These are phyloP conservation scores for Cyprinella venusta DNA, from an alignment of 2,797 vertebrate genomes.

Conservation along the genomic window DNA sequence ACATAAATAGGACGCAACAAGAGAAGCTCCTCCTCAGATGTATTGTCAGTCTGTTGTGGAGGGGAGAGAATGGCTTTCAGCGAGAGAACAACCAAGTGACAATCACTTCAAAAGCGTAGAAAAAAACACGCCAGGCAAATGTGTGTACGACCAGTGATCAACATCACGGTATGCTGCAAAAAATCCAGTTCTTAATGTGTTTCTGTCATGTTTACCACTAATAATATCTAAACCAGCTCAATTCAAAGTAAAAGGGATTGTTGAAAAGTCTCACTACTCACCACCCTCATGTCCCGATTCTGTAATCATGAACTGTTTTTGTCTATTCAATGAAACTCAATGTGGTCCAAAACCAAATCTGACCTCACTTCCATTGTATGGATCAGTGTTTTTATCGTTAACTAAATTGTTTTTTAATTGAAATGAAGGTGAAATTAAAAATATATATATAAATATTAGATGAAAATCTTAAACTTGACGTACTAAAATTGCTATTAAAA, in stretches of 20 bases:
- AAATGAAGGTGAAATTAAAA: not conserved
- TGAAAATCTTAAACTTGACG: not conserved
- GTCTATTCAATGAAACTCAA: not conserved
- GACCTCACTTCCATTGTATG: not conserved
- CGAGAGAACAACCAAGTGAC: slow-evolving; percentile 51
- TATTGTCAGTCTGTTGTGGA: slow-evolving; percentile 20
- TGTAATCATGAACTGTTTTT: not conserved
- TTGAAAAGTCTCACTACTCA: not conserved
- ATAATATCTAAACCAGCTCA: not conserved
- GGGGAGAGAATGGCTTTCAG: slow-evolving; percentile 52
- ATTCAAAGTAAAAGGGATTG: not conserved
- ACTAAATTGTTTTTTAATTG: not conserved
- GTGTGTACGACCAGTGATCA: slow-evolving; percentile 38
- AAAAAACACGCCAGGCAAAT: slow-evolving; percentile 48
- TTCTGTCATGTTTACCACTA: not conserved
- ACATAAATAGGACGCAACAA: slow-evolving; percentile 28
- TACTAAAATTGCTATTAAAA: not conserved
- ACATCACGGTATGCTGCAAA: slow-evolving; percentile 22
- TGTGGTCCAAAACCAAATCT: not conserved
- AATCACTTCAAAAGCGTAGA: slow-evolving; percentile 53
- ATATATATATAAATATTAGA: not conserved
- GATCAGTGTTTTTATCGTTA: not conserved
- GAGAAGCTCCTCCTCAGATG: slow-evolving; percentile 19
- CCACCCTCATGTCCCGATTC: not conserved
- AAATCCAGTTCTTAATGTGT: slow-evolving; percentile 12